These are phyloP conservation scores for Syndactyla subalaris DNA, from an alignment of 2,797 vertebrate genomes.

Conservation along the genomic window DNA sequence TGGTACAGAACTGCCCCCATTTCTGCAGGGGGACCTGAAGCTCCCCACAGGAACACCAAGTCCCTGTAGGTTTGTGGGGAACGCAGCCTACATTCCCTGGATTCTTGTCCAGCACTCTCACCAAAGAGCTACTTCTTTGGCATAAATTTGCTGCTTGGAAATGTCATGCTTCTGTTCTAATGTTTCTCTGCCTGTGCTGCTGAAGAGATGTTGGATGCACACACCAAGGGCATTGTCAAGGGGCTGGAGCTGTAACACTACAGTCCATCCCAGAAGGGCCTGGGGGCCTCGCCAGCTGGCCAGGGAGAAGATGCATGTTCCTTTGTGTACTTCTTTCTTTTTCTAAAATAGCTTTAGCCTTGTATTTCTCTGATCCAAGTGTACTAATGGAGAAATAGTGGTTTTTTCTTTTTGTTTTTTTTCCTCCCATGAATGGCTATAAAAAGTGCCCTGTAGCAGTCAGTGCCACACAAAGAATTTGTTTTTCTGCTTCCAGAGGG, in stretches of 20 bases:
- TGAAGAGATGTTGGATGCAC: neutral
- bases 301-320: neutral
- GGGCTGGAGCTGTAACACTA: neutral
- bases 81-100: neutral
- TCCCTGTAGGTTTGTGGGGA: neutral
- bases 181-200: neutral
- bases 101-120: neutral
- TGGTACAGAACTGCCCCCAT: neutral
- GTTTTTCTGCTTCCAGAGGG: constrained; percentile 22
- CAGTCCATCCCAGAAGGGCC: neutral
- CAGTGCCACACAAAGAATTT: constrained; percentile 23
- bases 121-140: neutral
- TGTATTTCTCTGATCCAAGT: constrained; percentile 30
- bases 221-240: neutral
- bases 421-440: neutral
- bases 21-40: neutral
- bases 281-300: constrained; percentile 10
- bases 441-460: neutral
- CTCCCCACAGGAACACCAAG: rapidly evolving
- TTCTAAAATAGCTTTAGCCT: constrained; percentile 15
- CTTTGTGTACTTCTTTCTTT: neutral
- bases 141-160: neutral
- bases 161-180: neutral
- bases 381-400: neutral
- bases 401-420: neutral